phyloP scores from a whole-genome alignment of 2,797 vertebrate species.

The Moxostoma hubbsi region DNA sequence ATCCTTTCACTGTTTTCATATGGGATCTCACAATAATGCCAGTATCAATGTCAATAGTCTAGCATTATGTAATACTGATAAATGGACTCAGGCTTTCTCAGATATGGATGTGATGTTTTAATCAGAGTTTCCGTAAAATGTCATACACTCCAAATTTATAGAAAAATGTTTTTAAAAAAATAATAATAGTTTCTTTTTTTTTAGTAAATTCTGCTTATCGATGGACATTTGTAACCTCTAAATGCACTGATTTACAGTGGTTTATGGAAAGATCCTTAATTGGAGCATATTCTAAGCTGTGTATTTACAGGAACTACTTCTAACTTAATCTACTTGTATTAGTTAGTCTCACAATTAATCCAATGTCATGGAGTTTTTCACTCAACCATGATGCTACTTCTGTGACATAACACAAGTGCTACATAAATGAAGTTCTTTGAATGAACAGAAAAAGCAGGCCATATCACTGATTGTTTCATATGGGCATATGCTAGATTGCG shows the following conservation, averaged over 20 bases:
- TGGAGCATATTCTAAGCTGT: neutral
- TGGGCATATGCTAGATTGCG: neutral
- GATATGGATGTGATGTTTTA: neutral
- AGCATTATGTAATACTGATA: constrained; percentile 1
- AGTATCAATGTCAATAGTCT: neutral
- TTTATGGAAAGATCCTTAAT: neutral
- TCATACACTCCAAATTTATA: neutral
- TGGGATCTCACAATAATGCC: too few relatives aligned
- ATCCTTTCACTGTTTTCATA: too few relatives aligned
- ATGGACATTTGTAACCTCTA: neutral
- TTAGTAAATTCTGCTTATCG: neutral
- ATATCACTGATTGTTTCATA: neutral
- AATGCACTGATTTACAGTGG: neutral
- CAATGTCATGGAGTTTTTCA: constrained; percentile 10
- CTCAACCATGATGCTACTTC: neutral
- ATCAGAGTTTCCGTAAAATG: neutral
- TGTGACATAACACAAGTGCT: neutral
- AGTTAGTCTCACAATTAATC: constrained; percentile 12
- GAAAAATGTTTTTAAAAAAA: neutral
- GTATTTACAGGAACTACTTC: too few relatives aligned
- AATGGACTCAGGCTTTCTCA: neutral
- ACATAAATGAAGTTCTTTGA: constrained; percentile 25
- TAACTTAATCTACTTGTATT: neutral
- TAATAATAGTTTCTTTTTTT: neutral
- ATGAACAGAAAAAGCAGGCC: neutral